These are phyloP conservation scores for Drosophila athabasca DNA, from an alignment of 1,140 invertebrate species.

Conservation along the genomic window DNA sequence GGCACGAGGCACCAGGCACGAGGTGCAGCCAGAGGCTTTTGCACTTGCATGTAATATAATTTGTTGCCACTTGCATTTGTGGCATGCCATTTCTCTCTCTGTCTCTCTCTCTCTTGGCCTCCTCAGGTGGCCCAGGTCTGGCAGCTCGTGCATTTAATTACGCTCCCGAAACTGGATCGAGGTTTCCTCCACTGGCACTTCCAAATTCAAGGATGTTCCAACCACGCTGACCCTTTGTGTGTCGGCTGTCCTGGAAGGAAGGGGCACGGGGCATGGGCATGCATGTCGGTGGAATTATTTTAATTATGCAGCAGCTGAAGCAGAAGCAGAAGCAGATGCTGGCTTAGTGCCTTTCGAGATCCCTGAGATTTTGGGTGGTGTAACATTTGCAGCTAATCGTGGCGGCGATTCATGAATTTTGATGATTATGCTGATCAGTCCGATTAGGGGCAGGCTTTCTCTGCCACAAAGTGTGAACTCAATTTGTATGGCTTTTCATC, in stretches of 20 bases:
- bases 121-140: constrained; percentile 1
- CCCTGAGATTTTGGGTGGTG: constrained; percentile 21
- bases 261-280: background rate
- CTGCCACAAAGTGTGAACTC: constrained; percentile 66
- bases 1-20: background rate
- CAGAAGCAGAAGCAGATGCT: background rate
- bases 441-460: constrained; percentile 6
- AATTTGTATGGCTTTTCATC: constrained; percentile 59
- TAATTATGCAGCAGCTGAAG: constrained; percentile 58
- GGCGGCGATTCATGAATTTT: constrained; percentile 69
- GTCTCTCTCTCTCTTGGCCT: background rate
- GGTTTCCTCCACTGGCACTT: background rate
- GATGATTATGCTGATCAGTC: constrained; percentile 71
- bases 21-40: constrained; percentile 1
- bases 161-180: constrained; percentile 12
- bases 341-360: background rate
- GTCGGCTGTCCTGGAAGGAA: background rate
- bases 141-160: constrained; percentile 60
- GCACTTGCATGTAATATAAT: constrained; percentile 49
- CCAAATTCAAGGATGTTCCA: constrained; percentile 6
- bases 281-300: constrained; percentile 60
- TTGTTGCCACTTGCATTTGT: constrained; percentile 57
- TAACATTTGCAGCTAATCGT: constrained; percentile 64
- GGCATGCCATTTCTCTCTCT: constrained; percentile 36
- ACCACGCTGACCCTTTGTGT: background rate